phyloP scores from a whole-genome alignment of 2,888 invertebrate genomes.

The Drosophila setosimentum region DNA sequence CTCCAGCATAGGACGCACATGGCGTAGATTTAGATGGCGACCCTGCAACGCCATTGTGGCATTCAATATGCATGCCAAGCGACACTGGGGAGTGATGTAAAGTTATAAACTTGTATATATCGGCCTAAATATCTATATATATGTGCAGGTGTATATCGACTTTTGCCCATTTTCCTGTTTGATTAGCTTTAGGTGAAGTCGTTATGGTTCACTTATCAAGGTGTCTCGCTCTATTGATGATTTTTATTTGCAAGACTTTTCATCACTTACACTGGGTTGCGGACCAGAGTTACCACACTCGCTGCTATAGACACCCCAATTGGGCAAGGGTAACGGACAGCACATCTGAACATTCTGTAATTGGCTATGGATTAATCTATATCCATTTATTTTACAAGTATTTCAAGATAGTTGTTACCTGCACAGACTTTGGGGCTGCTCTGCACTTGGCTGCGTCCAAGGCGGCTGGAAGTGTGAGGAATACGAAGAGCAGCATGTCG shows the following conservation, averaged over 20 bases:
- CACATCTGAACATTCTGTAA: constrained; percentile 61
- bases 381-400: background rate
- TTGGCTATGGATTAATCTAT: background rate
- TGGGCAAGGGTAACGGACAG: constrained; percentile 65
- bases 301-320: constrained; percentile 59
- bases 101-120: background rate
- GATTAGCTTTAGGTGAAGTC: background rate
- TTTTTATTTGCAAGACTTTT: background rate
- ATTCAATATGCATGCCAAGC: constrained; percentile 70
- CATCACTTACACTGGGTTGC: constrained; percentile 57
- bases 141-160: background rate
- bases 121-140: background rate
- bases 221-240: background rate
- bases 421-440: constrained; percentile 60
- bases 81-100: constrained; percentile 46
- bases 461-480: background rate
- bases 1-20: constrained; percentile 62
- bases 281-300: constrained; percentile 58
- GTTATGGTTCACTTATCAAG: background rate
- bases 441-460: constrained; percentile 52
- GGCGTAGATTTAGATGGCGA: constrained; percentile 31
- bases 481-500: background rate
- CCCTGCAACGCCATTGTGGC: constrained; percentile 46
- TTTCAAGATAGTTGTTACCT: constrained; percentile 33
- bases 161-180: background rate